Conservation (phyloP, 2,888 invertebrate genomes). For the Drosophila maculinotata region DNA sequence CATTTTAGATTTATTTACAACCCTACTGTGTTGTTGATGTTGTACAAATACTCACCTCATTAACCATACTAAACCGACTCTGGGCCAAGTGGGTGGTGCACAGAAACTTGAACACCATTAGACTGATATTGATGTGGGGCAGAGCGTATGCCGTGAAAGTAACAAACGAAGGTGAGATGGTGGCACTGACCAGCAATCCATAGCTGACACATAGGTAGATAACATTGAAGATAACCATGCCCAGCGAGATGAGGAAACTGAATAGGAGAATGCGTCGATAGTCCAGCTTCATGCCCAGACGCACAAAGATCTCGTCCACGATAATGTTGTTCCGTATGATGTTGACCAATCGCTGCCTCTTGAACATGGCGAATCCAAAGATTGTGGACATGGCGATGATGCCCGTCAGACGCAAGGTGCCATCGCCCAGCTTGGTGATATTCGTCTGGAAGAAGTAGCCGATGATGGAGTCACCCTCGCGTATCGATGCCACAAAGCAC, state of each 20-base stretch:
- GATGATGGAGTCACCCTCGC: slow-evolving; percentile 82
- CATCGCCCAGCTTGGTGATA: slow-evolving; percentile 83
- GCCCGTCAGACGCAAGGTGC: slow-evolving; percentile 79
- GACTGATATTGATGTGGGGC: slow-evolving; percentile 83
- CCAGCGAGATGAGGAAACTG: slow-evolving; percentile 77
- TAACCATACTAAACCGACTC: slow-evolving; percentile 81
- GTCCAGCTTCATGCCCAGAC: slow-evolving; percentile 81
- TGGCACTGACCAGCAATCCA: slow-evolving; percentile 75
- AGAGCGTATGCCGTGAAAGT: slow-evolving; percentile 82
- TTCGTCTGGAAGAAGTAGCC: slow-evolving; percentile 84
- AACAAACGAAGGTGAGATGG: slow-evolving; percentile 82
- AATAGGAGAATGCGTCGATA: slow-evolving; percentile 78
- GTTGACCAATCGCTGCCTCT: slow-evolving; percentile 68
- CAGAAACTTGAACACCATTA: slow-evolving; percentile 83
- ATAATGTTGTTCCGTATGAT: slow-evolving; percentile 79
- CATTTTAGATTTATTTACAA: no score
- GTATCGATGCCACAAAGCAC: slow-evolving; percentile 75
- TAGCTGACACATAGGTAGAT: slow-evolving; percentile 82
- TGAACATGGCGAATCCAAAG: slow-evolving; percentile 81
- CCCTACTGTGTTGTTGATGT: not conserved
- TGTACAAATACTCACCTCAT: slow-evolving; percentile 72
- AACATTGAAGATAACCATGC: slow-evolving; percentile 81
- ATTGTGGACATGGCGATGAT: slow-evolving; percentile 83
- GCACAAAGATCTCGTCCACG: slow-evolving; percentile 81
- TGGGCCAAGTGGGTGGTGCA: slow-evolving; percentile 79